Conservation (phyloP, 92 coral and sea anemone genomes). For the Bergia puertoricense region DNA sequence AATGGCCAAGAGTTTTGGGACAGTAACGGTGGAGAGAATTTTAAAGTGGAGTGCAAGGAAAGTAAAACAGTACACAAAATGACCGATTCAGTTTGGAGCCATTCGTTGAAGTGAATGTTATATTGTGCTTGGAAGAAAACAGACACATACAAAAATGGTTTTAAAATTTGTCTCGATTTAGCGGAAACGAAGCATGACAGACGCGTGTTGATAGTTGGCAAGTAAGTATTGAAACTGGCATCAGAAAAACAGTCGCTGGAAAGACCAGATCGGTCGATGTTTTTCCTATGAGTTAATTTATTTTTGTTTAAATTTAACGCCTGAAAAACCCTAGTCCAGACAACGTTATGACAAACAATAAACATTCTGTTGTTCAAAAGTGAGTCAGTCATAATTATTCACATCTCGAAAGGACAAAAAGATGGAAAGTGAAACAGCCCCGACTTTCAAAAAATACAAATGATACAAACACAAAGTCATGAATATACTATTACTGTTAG, state of each 20-base stretch:
- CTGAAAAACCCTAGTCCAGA: not conserved
- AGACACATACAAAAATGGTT: not conserved
- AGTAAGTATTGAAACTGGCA: no score
- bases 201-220: not conserved
- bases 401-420: no score
- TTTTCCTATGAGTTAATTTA: no score
- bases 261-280: not conserved
- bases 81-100: constrained; percentile 38
- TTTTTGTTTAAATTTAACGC: no score
- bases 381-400: not conserved
- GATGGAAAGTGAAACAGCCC: no score
- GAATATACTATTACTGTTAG: no score
- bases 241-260: not conserved
- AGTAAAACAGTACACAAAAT: constrained; percentile 7
- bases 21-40: constrained; percentile 82
- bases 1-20: constrained; percentile 96
- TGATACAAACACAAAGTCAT: no score
- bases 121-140: not conserved
- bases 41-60: constrained; percentile 80
- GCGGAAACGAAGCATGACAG: not conserved
- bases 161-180: no score
- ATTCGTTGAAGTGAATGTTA: constrained; percentile 8
- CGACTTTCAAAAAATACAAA: no score
- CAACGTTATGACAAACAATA: not conserved
- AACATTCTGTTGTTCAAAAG: not conserved